A percentile compares a stretch with the other conserved stretches of the same genome.
Evolutionary conservation across 2,113 vertebrate genomes (phyloP).

Genomic region (Oncorhynchus gorbuscha): DNA sequence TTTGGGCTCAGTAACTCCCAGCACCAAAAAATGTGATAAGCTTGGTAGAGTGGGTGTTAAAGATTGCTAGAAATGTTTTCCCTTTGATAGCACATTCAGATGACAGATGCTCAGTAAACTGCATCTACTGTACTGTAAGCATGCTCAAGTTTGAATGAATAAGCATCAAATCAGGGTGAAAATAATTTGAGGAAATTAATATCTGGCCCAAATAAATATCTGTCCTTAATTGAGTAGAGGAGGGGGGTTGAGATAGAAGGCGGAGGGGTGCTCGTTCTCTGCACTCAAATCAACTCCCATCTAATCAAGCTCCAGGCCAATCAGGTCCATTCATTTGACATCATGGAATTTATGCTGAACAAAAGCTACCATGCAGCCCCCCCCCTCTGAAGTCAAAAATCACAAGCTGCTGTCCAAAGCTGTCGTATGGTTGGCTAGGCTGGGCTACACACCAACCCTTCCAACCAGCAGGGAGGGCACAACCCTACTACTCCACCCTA

Average conservation of each 20-base stretch:
- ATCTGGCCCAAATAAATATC: conserved; percentile 21
- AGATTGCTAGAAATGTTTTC: too few relatives aligned
- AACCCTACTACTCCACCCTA: neutral
- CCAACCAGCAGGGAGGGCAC: neutral
- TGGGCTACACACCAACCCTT: neutral
- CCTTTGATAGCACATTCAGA: too few relatives aligned
- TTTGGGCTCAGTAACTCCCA: too few relatives aligned
- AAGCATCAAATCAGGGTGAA: neutral
- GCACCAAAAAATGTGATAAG: too few relatives aligned
- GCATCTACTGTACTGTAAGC: too few relatives aligned
- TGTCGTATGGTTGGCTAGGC: conserved; percentile 45
- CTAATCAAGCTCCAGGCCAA: conserved; percentile 23
- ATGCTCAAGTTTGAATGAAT: neutral
- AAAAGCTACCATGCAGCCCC: conserved; percentile 45
- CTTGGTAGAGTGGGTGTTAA: too few relatives aligned
- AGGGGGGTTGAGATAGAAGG: conserved; percentile 2
- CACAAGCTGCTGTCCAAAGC: conserved; percentile 29
- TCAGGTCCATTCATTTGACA: conserved; percentile 43
- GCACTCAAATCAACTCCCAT: conserved; percentile 29
- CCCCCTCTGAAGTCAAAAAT: conserved; percentile 28
- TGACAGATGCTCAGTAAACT: too few relatives aligned
- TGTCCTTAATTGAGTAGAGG: conserved; percentile 20
- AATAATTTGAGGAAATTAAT: neutral
- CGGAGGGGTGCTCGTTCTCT: neutral
- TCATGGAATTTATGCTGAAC: conserved; percentile 56